Evolutionary conservation across 2,888 invertebrate species (phyloP).

Genomic region (Brassicogethes aeneus): DNA sequence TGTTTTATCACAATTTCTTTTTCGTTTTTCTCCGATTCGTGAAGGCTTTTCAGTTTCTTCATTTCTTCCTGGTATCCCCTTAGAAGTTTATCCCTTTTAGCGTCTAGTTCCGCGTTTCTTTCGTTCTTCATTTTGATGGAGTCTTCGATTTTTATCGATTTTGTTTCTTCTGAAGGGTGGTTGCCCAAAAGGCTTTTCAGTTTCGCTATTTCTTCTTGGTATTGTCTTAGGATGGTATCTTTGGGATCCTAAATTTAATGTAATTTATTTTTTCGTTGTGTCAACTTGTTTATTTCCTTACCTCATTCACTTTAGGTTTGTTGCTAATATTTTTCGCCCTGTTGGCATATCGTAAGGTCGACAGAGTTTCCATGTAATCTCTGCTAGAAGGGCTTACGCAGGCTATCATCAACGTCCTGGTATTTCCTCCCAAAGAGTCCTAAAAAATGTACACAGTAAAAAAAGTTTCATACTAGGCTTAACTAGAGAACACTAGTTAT

Average conservation of each 20-base stretch:
- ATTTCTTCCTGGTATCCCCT: constrained; percentile 48
- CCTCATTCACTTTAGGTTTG: constrained; percentile 73
- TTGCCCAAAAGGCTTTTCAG: constrained; percentile 51
- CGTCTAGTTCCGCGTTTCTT: constrained; percentile 23
- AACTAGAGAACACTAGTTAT: too few species aligned
- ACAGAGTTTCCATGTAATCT: constrained; percentile 77
- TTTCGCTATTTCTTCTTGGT: constrained; percentile 73
- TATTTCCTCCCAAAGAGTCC: constrained; percentile 80
- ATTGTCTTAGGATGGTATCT: constrained; percentile 75
- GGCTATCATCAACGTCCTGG: constrained; percentile 82
- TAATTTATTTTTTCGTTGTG: neutral
- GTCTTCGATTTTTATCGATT: constrained; percentile 28
- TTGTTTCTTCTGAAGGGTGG: constrained; percentile 19
- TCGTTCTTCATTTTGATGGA: constrained; percentile 16
- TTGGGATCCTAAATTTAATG: constrained; percentile 58
- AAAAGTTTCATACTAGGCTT: constrained; percentile 5
- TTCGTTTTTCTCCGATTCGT: constrained; percentile 37
- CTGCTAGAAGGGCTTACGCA: constrained; percentile 75
- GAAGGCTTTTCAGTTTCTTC: constrained; percentile 36
- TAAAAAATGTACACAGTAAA: too few species aligned
- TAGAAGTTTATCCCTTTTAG: constrained; percentile 36
- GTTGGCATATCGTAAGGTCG: constrained; percentile 75
- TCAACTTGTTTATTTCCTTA: constrained; percentile 10
- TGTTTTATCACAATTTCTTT: constrained; percentile 37
- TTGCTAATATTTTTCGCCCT: constrained; percentile 82